phyloP scores from a whole-genome alignment of 2,797 vertebrate species.

The Coregonus sp. region DNA sequence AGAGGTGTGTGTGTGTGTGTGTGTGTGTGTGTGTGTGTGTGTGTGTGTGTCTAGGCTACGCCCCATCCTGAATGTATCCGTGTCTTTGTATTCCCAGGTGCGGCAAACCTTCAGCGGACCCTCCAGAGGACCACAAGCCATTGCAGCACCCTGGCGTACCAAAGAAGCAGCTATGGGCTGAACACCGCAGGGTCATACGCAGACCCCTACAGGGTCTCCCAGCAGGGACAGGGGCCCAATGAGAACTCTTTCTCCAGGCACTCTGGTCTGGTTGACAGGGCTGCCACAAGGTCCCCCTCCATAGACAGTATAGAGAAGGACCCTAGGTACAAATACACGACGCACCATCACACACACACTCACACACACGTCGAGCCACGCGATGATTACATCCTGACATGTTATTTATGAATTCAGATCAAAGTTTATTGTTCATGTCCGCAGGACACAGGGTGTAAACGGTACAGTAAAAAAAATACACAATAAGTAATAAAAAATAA shows the following conservation, averaged over 20 bases:
- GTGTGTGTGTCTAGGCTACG: neutral
- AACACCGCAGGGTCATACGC: conserved; percentile 83
- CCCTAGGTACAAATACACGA: conserved; percentile 81
- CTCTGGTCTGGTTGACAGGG: conserved; percentile 78
- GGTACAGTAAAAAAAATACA: too few species aligned
- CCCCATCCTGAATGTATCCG: neutral
- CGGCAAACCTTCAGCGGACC: conserved; percentile 89
- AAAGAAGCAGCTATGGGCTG: conserved; percentile 89
- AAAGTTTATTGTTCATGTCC: too few species aligned
- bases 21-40: neutral
- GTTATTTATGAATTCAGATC: too few species aligned
- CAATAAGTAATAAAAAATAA: too few species aligned
- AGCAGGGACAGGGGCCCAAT: conserved; percentile 76
- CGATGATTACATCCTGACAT: too few species aligned
- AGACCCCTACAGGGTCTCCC: conserved; percentile 84
- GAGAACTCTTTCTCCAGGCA: conserved; percentile 83
- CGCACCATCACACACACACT: neutral
- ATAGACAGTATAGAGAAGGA: conserved; percentile 98
- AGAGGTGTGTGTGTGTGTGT: too few species aligned
- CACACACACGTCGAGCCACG: neutral
- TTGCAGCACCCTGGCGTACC: conserved; percentile 91
- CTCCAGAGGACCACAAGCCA: conserved; percentile 91
- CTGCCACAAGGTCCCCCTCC: conserved; percentile 87
- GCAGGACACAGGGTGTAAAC: too few species aligned
- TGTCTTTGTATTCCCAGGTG: conserved; percentile 66